phyloP scores from a whole-genome alignment of 2,797 vertebrate genomes.

The Huso huso region DNA sequence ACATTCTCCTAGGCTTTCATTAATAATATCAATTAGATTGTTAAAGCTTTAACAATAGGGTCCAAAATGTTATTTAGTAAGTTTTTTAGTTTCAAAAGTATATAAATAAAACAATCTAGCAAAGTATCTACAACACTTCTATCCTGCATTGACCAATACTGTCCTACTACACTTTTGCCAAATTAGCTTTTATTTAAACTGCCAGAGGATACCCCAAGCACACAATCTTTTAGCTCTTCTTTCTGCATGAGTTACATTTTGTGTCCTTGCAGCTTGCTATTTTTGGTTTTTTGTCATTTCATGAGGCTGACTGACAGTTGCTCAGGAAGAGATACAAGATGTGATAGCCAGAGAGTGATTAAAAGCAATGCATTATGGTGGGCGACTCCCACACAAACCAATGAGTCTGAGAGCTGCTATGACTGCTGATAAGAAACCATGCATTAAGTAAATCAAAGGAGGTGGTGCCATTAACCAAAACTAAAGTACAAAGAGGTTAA shows the following conservation, averaged over 20 bases:
- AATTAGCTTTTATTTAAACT: too few relatives aligned
- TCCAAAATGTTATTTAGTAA: too few relatives aligned
- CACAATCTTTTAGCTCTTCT: background rate
- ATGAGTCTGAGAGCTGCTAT: background rate
- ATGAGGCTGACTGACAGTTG: background rate
- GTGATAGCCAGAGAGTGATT: background rate
- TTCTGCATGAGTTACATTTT: conserved; percentile 2
- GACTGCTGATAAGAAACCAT: background rate
- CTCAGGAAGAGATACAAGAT: background rate
- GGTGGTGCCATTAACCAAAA: too few relatives aligned
- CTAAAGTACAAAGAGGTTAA: too few relatives aligned
- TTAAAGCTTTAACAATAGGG: too few relatives aligned
- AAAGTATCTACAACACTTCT: too few relatives aligned
- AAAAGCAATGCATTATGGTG: background rate
- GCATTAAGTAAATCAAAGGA: background rate
- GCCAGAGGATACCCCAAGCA: background rate
- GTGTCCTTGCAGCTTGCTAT: background rate
- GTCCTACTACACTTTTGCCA: too few relatives aligned
- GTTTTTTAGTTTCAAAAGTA: too few relatives aligned
- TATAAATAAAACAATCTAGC: too few relatives aligned
- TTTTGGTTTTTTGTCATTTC: background rate
- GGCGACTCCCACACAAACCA: background rate
- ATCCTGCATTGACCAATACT: too few relatives aligned
- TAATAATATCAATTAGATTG: too few relatives aligned
- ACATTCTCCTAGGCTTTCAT: too few relatives aligned